Evolutionary conservation across 2,797 vertebrate genomes (phyloP).

Genomic region (Salmo trutta): DNA sequence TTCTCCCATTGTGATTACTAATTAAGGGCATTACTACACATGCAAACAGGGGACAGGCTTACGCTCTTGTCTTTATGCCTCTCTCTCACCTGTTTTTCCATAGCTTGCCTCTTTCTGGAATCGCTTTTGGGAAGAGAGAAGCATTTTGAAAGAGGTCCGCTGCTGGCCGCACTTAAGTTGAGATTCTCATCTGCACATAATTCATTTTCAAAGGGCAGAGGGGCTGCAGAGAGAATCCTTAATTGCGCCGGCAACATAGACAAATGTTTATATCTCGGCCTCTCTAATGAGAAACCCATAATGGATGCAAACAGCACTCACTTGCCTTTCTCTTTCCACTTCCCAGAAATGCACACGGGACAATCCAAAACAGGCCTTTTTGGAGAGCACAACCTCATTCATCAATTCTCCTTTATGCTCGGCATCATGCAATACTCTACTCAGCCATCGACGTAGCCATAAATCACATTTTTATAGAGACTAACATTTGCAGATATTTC

Average conservation of each 20-base stretch:
- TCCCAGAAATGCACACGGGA: constrained; percentile 13
- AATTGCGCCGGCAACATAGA: constrained; percentile 74
- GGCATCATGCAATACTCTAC: constrained; percentile 55
- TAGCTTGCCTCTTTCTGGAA: background rate
- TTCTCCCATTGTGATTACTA: constrained; percentile 67
- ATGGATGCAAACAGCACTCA: constrained; percentile 64
- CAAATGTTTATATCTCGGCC: constrained; percentile 77
- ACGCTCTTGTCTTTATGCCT: constrained; percentile 41
- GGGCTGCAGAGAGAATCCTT: constrained; percentile 65
- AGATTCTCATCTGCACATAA: constrained; percentile 76
- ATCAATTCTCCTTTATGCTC: constrained; percentile 58
- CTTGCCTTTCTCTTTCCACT: constrained; percentile 10
- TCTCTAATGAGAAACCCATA: constrained; percentile 79
- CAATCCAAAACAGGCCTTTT: constrained; percentile 60
- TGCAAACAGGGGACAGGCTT: constrained; percentile 47
- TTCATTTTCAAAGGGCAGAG: constrained; percentile 77
- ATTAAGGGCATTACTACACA: constrained; percentile 70
- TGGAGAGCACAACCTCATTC: constrained; percentile 59
- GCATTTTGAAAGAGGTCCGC: constrained; percentile 65
- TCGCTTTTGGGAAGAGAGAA: constrained; percentile 42
- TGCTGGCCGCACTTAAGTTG: constrained; percentile 66
- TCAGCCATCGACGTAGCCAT: constrained; percentile 58
- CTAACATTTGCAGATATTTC: constrained; percentile 52
- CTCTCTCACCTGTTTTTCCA: background rate
- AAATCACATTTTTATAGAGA: constrained; percentile 64